Conservation (phyloP, 53 echinoderm and acorn worm genomes). For the Astropecten irregularis region DNA sequence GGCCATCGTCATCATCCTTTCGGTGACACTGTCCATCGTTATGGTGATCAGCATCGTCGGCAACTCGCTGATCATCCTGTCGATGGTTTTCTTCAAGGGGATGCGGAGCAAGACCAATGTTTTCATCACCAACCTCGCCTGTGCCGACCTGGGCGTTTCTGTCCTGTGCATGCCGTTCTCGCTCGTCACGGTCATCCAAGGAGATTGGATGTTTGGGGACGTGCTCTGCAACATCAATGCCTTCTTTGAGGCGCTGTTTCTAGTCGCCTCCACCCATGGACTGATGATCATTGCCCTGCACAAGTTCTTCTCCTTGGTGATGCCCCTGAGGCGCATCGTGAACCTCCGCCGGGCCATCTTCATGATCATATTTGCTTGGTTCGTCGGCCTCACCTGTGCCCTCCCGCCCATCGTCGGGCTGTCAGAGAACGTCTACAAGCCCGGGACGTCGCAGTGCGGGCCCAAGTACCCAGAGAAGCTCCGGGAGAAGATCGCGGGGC, state of each 20-base stretch:
- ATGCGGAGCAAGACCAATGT: constrained; percentile 92
- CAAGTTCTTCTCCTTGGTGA: constrained; percentile 87
- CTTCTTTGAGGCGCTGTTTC: constrained; percentile 81
- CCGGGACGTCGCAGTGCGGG: constrained; percentile 92
- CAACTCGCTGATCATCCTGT: constrained; percentile 74
- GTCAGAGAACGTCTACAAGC: constrained; percentile 79
- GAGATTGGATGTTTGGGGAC: constrained; percentile 70
- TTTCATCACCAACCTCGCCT: constrained; percentile 86
- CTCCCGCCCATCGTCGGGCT: constrained; percentile 86
- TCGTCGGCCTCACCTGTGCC: constrained; percentile 74
- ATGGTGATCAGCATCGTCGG: constrained; percentile 76
- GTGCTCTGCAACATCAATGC: constrained; percentile 78
- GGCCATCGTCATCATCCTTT: constrained; percentile 43
- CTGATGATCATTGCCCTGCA: constrained; percentile 90
- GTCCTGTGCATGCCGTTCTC: constrained; percentile 92
- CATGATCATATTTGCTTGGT: constrained; percentile 82
- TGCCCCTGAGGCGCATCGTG: constrained; percentile 74
- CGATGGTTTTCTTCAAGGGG: constrained; percentile 62
- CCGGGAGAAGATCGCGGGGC: constrained; percentile 63
- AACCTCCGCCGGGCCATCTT: constrained; percentile 70
- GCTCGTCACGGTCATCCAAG: constrained; percentile 66
- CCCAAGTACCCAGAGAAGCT: constrained; percentile 82
- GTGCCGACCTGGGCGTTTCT: constrained; percentile 88
- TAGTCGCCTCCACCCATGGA: constrained; percentile 88
- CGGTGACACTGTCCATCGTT: constrained; percentile 55